Evolutionary conservation across 2,888 invertebrate genomes (phyloP).

Genomic region (Odontomyia ornata): DNA sequence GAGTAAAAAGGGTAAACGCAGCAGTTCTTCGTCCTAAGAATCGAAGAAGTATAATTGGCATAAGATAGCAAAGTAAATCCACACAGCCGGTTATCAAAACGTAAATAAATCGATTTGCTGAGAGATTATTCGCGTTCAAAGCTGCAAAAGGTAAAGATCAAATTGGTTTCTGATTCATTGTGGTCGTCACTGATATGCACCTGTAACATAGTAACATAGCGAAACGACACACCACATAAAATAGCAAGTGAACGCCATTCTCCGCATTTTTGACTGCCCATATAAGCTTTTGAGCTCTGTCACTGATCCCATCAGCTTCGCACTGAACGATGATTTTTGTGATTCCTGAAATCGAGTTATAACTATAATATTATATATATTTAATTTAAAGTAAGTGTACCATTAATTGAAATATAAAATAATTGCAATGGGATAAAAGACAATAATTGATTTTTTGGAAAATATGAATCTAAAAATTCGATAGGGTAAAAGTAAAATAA

Average conservation of each 20-base stretch:
- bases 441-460: no score
- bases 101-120: conserved; percentile 66
- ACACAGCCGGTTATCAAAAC: conserved; percentile 66
- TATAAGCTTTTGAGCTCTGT: conserved; percentile 60
- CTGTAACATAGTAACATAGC: conserved; percentile 62
- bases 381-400: no score
- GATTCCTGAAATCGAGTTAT: conserved; percentile 18
- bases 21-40: conserved; percentile 65
- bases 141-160: conserved; percentile 58
- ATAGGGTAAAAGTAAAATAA: no score
- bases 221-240: conserved; percentile 64
- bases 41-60: conserved; percentile 65
- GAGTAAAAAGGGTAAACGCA: conserved; percentile 63
- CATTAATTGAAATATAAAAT: no score
- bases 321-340: conserved; percentile 51
- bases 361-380: no score
- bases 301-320: conserved; percentile 58
- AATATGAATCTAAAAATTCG: no score
- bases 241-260: conserved; percentile 62
- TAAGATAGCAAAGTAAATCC: conserved; percentile 67
- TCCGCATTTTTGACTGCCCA: conserved; percentile 58
- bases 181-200: conserved; percentile 59
- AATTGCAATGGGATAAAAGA: no score
- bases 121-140: conserved; percentile 67
- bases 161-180: not conserved